Evolutionary conservation across 2,113 vertebrate genomes (phyloP).

Genomic region (Forbesichthys agassizii): DNA sequence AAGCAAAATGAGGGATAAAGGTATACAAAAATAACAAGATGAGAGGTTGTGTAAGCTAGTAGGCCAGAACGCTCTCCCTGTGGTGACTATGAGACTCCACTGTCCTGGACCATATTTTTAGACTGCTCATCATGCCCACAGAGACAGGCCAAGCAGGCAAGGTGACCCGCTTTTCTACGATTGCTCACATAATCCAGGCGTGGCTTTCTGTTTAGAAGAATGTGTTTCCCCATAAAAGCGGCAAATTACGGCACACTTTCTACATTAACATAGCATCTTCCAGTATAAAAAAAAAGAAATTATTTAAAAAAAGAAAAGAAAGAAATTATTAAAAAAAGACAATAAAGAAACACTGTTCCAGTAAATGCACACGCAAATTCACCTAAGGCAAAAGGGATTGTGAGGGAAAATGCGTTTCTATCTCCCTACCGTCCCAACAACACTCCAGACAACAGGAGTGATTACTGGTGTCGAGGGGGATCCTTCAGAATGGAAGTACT

Average conservation of each 20-base stretch:
- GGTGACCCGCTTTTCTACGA: slow-evolving; percentile 74
- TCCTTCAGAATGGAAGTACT: slow-evolving; percentile 47
- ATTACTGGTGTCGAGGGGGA: slow-evolving; percentile 12
- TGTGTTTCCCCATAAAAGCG: slow-evolving; percentile 33
- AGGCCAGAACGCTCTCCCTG: slow-evolving; percentile 58
- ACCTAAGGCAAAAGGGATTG: slow-evolving; percentile 68
- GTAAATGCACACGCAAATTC: slow-evolving; percentile 66
- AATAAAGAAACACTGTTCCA: slow-evolving; percentile 31
- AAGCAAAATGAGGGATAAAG: slow-evolving; percentile 2
- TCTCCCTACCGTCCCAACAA: slow-evolving; percentile 28
- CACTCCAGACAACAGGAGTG: slow-evolving; percentile 35
- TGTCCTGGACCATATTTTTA: slow-evolving; percentile 75
- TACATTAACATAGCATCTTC: slow-evolving; percentile 52
- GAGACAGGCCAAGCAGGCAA: slow-evolving; percentile 58
- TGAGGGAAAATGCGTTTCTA: slow-evolving; percentile 57
- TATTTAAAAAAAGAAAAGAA: not conserved
- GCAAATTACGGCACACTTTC: slow-evolving; percentile 69
- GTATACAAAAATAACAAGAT: not conserved
- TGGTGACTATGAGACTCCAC: slow-evolving; percentile 66
- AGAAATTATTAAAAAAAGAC: not conserved
- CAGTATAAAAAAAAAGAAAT: slow-evolving; percentile 36
- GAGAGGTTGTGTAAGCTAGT: slow-evolving; percentile 37
- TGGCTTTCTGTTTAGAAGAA: slow-evolving; percentile 40
- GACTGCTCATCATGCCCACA: slow-evolving; percentile 64
- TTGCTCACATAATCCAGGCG: slow-evolving; percentile 58